phyloP scores from a whole-genome alignment of 2,113 vertebrate genomes.

The Gambusia affinis region DNA sequence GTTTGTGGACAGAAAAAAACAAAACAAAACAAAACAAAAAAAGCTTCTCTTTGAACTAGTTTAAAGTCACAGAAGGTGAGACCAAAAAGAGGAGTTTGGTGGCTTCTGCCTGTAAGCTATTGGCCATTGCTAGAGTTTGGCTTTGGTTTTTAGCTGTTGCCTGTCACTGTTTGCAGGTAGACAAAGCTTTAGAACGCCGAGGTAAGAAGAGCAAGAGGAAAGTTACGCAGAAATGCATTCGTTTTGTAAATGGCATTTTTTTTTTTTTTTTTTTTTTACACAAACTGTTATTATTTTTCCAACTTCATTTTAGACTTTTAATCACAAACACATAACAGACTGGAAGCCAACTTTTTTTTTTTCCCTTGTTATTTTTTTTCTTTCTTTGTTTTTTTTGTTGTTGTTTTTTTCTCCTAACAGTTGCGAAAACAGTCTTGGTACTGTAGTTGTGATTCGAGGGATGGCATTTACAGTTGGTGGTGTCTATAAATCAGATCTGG shows the following conservation, averaged over 20 bases:
- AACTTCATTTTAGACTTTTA: slow-evolving; percentile 87
- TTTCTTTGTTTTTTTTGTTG: neutral
- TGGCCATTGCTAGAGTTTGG: slow-evolving; percentile 99
- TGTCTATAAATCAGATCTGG: slow-evolving; percentile 77
- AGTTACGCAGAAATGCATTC: slow-evolving; percentile 95
- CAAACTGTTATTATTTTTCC: slow-evolving; percentile 80
- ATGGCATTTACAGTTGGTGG: slow-evolving; percentile 99
- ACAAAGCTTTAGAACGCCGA: slow-evolving; percentile 99
- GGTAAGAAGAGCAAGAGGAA: slow-evolving; percentile 94
- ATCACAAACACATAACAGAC: slow-evolving; percentile 93
- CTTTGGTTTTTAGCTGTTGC: slow-evolving; percentile 99
- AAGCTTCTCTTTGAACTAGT: slow-evolving; percentile 98
- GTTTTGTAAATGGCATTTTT: slow-evolving; percentile 85
- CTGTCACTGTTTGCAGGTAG: slow-evolving; percentile 99
- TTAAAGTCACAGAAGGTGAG: slow-evolving; percentile 97
- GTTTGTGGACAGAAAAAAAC: slow-evolving; percentile 86
- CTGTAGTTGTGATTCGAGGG: slow-evolving; percentile 86
- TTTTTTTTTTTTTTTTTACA: slow-evolving; percentile 50
- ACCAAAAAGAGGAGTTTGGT: slow-evolving; percentile 88
- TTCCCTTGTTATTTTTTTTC: neutral
- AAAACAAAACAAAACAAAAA: slow-evolving; percentile 54
- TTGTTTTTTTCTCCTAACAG: slow-evolving; percentile 53
- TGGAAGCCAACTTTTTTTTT: slow-evolving; percentile 87
- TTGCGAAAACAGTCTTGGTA: slow-evolving; percentile 95
- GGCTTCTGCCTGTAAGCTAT: slow-evolving; percentile 98